Conservation (phyloP, 2,113 vertebrate species). For the Arothron firmamentum region DNA sequence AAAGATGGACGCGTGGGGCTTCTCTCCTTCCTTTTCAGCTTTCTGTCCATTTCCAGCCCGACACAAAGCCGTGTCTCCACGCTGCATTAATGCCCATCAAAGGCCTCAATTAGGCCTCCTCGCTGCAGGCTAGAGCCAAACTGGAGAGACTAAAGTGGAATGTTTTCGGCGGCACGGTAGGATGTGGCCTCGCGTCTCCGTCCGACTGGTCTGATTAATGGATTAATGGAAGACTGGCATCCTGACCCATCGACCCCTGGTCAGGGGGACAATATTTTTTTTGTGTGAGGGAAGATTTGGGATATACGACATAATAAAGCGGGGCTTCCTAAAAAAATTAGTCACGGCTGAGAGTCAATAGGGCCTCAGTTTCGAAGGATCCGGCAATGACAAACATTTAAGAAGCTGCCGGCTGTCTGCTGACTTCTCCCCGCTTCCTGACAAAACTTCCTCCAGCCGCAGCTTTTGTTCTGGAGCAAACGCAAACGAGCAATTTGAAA, state of each 20-base stretch:
- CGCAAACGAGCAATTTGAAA: too few relatives aligned
- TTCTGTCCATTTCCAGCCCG: conserved; percentile 56
- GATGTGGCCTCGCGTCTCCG: conserved; percentile 55
- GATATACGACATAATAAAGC: conserved; percentile 61
- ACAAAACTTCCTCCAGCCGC: conserved; percentile 7
- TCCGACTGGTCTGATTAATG: conserved; percentile 12
- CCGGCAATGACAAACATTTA: conserved; percentile 41
- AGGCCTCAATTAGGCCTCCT: conserved; percentile 62
- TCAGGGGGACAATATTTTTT: conserved; percentile 18
- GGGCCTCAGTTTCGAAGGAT: conserved; percentile 47
- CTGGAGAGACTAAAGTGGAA: conserved; percentile 57
- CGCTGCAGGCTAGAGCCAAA: conserved; percentile 64
- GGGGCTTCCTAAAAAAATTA: conserved; percentile 57
- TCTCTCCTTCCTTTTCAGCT: conserved; percentile 61
- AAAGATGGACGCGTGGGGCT: conserved; percentile 60
- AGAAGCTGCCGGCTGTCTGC: conserved; percentile 40
- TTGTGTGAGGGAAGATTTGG: conserved; percentile 35
- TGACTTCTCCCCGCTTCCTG: conserved; percentile 38
- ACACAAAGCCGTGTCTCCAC: conserved; percentile 66
- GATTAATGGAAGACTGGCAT: conserved; percentile 17
- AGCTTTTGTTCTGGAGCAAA: not conserved
- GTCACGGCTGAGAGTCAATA: conserved; percentile 47
- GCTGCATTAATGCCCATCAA: conserved; percentile 69
- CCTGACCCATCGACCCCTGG: too few relatives aligned
- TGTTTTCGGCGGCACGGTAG: conserved; percentile 43